Evolutionary conservation across 2,113 vertebrate species (phyloP), one percentile per base, ranked within the genome.

Genomic region (Solea senegalensis): DNA sequence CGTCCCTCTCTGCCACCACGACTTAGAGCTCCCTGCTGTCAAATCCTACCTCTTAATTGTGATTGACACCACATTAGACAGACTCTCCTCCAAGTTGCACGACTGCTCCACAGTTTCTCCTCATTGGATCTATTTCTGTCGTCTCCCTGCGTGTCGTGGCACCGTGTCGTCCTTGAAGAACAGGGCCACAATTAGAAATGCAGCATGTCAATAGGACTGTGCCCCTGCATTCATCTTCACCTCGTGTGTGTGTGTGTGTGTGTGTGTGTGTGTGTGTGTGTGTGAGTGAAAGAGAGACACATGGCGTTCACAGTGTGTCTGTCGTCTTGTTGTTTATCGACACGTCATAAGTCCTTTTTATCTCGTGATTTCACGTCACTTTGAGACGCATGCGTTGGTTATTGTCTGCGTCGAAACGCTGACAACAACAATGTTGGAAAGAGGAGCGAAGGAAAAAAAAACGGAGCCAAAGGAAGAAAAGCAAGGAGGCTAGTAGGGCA

Each of bases 401-500:
- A 61, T 72, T 55, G 39, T 70, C n/a, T 72, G 41, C 66, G 76
- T 58, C 62, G 56, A 72, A 77, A 73, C 49, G 54, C 63, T 76
- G 40, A 28, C 60, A 59, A 63, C 64, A 74, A 80, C 62, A 85
- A 81, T 65, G 64, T 14, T 55, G 57, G 43, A 69, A 51, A 54
- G 72, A 69, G 55, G 61, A 67, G 80, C 49, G 62, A 72, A 55
- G 51, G 53, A 65, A 75, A 82, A 75, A 53, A 67, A 74, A 79
- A 74, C 45, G 50, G 55, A 77, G 78, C 51, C 74, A 69, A 67
- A 76, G 65, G 45, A 69, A 34, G 75, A 71, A 77, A 86, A 73
- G 80, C 86, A 90, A 90, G 78, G 81, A 89, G 92, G 90, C 80
- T 92, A 92, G 89, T 92, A 90, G 92, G 92, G 87, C 90, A 92